Base-by-base conservation (phyloP, 2,113 vertebrate species). In the Delphinus delphis region DNA sequence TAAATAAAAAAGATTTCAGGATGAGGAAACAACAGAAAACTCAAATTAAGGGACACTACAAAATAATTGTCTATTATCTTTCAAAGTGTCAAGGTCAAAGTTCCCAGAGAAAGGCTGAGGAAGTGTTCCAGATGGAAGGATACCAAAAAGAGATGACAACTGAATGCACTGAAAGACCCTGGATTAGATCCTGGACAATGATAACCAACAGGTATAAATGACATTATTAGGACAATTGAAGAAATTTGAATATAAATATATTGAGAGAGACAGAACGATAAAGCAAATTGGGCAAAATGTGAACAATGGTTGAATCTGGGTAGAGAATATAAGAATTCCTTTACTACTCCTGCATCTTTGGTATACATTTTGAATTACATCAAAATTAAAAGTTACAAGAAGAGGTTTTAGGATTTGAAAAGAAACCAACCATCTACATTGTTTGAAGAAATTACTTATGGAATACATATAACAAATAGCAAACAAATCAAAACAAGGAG, bases 201-300 rank as follows among this genome's bases (percentile, higher is more conserved):
- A 65, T 1, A 23, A 53, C 8, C 6, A 81, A 6, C 5, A 2
- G 25, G 36, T 3, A 17, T 5, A 13, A 41, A 33, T n/a, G 58
- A 0, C 65, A 4, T 4, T 4, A 31, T 3, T 9, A 11, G 26
- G 41, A 73, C 28, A 12, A 12, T 1, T 17, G 23, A 36, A 25
- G 23, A 31, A 23, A 53, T 20, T 1, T 25, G 23, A 71, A 80
- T 11, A 28, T 47, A 38, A 80, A 80, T 12, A 18, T 4, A 38
- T 1, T 0, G 15, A 90, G 58, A n/a, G 4, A 23, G 60, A 23
- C 47, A 47, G 17, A 18, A 23, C 13, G 14, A 26, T 4, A 41
- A 47, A 9, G 44, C n/a, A 65, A 21, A n/a, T 1, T 5, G 25
- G 53, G 10, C 8, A 11, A 38, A 58, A n/a, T 4, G 5, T 26